Percentiles rank a stretch among this genome's conserved stretches.
Conservation (phyloP, 2,888 invertebrate genomes). For the Luperina testacea region DNA sequence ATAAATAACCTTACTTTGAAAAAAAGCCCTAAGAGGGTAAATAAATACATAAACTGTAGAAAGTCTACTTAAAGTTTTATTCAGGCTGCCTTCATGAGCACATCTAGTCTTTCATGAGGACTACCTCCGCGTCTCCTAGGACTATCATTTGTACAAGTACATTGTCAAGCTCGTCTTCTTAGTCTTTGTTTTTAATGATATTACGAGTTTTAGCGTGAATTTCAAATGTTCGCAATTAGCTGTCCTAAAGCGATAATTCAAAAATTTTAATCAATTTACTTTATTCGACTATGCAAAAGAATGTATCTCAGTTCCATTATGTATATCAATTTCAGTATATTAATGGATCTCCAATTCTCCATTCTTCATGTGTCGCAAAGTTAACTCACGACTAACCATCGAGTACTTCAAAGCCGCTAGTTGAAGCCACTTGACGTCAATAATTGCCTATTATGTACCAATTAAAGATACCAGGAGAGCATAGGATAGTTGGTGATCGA, state of each 20-base stretch:
- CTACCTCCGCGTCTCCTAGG: neutral
- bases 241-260: neutral
- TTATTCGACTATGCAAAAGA: neutral
- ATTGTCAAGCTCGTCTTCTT: too few species aligned
- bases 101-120: neutral
- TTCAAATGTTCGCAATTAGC: neutral
- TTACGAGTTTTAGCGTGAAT: neutral
- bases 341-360: neutral
- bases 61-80: neutral
- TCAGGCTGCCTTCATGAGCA: neutral
- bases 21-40: neutral
- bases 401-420: constrained; percentile 34
- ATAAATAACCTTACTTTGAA: neutral
- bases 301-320: neutral
- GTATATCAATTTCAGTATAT: neutral
- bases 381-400: constrained; percentile 52
- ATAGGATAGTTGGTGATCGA: constrained; percentile 67
- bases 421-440: constrained; percentile 55
- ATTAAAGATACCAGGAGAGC: constrained; percentile 73
- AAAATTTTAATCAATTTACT: neutral
- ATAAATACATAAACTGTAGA: neutral
- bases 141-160: neutral
- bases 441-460: constrained; percentile 72
- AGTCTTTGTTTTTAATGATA: neutral
- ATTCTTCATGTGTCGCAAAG: neutral